phyloP scores from a whole-genome alignment of 37 sponge, comb jelly and placozoan species.

The Eunapius fragilis region DNA sequence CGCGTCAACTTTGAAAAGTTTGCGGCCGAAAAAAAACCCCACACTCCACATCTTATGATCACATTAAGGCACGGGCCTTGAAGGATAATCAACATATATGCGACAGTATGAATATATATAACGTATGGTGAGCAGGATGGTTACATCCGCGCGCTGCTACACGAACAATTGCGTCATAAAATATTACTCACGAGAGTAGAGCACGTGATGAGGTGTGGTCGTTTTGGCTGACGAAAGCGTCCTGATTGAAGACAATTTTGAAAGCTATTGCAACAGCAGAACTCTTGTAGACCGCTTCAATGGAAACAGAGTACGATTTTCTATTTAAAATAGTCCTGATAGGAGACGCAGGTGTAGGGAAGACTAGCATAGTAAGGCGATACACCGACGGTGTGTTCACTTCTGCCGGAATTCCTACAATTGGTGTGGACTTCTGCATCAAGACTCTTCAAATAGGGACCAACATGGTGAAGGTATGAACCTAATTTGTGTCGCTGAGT shows the following conservation, averaged over 20 bases:
- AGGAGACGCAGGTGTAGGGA: slow-evolving; percentile 84
- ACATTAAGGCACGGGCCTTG: too few species aligned
- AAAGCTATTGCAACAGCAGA: neutral
- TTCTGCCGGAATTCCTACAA: slow-evolving; percentile 83
- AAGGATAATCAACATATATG: too few species aligned
- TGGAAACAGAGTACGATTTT: slow-evolving; percentile 82
- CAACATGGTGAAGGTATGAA: slow-evolving; percentile 80
- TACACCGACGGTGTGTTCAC: slow-evolving; percentile 75
- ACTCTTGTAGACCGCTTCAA: neutral
- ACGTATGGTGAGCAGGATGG: too few species aligned
- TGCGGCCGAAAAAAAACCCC: too few species aligned
- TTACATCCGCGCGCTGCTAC: too few species aligned
- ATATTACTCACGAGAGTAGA: neutral
- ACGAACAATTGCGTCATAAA: neutral
- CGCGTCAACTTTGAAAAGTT: too few species aligned
- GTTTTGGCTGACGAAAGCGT: neutral
- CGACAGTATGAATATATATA: too few species aligned
- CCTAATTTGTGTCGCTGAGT: neutral
- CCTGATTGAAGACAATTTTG: neutral
- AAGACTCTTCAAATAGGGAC: slow-evolving; percentile 81
- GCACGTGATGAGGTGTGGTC: neutral
- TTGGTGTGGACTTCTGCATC: slow-evolving; percentile 91
- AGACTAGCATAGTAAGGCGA: slow-evolving; percentile 71
- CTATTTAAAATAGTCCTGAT: slow-evolving; percentile 77
- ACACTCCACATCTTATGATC: too few species aligned